Evolutionary conservation across 37 sponge, comb jelly and placozoan species (phyloP), one percentile per base, ranked within the genome.

Genomic region (Corticium candelabrum): DNA sequence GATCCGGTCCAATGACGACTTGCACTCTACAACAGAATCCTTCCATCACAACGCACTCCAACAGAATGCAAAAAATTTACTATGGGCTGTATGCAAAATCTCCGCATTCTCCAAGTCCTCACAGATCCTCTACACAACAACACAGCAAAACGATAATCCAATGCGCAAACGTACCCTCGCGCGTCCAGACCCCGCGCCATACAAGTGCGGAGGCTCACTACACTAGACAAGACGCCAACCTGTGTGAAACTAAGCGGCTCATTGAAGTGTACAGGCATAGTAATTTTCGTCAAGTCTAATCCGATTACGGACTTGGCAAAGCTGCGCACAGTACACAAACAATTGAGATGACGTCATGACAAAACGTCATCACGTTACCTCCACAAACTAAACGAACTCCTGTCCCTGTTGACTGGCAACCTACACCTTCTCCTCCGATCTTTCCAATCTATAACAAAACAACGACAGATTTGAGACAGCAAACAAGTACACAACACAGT

Each of bases 241-340:
- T 94, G 95, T 7, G 86, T 86, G 67, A 96, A 93, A 7, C 92
- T 87, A 30, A 96, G 87, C 15, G 98, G 98, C 41, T 96, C 98
- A 73, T 96, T 96, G 68, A 96, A 85, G 33, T 88, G 85, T 0
- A 96, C 88, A 3, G 98, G 98, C 69, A 96, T 87, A 3, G 98
- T 81, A 1, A 96, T 88, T 41, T 87, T 73, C 4, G 93, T 91
- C 11, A 96, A 81, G 68, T 96, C 98, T 35, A 83, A 84, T 34
- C 98, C 98, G 35, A 96, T 37, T 31, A 89, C 67, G 40, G 90
- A 85, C 81, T 96, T 96, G 35, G 90, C 38, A 38, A 91, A 85
- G 29, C 86, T 89, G 70, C 68, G 81, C 30, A 81, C 37, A 69
- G 21, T n/a, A 21, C 38, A 11, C 36, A 27, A 27, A 72, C 11